Percentiles rank a stretch among this genome's conserved stretches.
Evolutionary conservation across 1,140 invertebrate species (phyloP).

Genomic region (Drosophila eugracilis): DNA sequence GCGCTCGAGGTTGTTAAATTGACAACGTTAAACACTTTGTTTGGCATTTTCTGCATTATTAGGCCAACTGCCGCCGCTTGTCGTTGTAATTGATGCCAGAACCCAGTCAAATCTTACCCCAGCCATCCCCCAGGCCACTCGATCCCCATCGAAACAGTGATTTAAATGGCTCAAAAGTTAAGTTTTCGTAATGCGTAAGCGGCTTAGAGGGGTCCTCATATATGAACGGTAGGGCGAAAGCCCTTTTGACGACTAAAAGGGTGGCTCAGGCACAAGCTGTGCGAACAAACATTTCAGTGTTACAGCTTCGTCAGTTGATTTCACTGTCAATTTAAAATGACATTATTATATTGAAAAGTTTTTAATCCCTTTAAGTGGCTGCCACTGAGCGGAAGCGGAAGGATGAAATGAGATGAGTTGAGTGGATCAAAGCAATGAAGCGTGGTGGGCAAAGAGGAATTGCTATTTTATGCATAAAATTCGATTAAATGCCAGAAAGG

Average conservation of each 20-base stretch:
- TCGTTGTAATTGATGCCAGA: slow-evolving; percentile 75
- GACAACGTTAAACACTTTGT: slow-evolving; percentile 83
- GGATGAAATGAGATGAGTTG: slow-evolving; percentile 41
- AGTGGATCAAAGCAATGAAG: slow-evolving; percentile 45
- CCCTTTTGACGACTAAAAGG: slow-evolving; percentile 3
- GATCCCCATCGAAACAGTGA: slow-evolving; percentile 53
- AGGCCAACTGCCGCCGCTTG: slow-evolving; percentile 73
- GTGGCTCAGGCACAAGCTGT: slow-evolving; percentile 6
- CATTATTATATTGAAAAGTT: slow-evolving; percentile 78
- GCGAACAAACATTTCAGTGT: slow-evolving; percentile 49
- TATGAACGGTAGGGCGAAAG: slow-evolving; percentile 25
- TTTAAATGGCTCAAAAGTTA: slow-evolving; percentile 83
- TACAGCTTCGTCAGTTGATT: slow-evolving; percentile 56
- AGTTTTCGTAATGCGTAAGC: slow-evolving; percentile 79
- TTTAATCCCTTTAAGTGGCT: slow-evolving; percentile 81
- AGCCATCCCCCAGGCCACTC: neutral
- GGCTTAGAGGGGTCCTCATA: slow-evolving; percentile 57
- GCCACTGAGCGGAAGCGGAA: slow-evolving; percentile 51
- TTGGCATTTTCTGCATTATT: slow-evolving; percentile 83
- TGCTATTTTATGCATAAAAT: slow-evolving; percentile 77
- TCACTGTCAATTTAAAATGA: slow-evolving; percentile 76
- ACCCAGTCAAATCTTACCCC: slow-evolving; percentile 8
- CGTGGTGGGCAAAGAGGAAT: slow-evolving; percentile 12
- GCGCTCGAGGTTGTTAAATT: slow-evolving; percentile 82
- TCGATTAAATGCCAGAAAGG: slow-evolving; percentile 79